A percentile compares a stretch with the other conserved stretches of the same genome.
phyloP scores from a whole-genome alignment of 2,888 invertebrate genomes.

The Drosophila planitibia region DNA sequence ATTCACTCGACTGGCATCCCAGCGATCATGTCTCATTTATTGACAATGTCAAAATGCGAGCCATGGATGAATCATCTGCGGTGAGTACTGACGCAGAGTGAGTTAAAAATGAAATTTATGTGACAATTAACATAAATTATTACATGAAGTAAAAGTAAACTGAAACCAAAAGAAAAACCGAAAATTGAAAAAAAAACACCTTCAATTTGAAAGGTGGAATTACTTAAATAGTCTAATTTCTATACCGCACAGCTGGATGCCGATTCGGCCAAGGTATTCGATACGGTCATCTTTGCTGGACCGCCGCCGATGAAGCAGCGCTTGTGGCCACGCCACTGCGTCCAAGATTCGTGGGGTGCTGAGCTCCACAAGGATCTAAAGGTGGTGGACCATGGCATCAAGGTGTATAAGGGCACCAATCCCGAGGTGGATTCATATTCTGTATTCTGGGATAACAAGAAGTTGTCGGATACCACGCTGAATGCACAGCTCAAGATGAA shows the following conservation, averaged over 20 bases:
- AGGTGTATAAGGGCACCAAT: constrained; percentile 96
- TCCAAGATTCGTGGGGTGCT: constrained; percentile 97
- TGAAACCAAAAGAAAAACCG: neutral
- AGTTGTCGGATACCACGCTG: constrained; percentile 93
- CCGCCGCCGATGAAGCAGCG: constrained; percentile 94
- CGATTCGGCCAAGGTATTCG: constrained; percentile 93
- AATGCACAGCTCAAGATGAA: constrained; percentile 92
- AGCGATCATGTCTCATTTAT: constrained; percentile 93
- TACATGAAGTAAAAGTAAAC: neutral
- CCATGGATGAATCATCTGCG: constrained; percentile 90
- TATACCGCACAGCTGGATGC: constrained; percentile 87
- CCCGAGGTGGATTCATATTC: constrained; percentile 98
- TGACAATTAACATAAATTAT: neutral
- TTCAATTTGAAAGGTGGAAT: too few relatives aligned
- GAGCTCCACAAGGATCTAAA: constrained; percentile 96
- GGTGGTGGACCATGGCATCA: constrained; percentile 90
- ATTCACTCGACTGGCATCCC: constrained; percentile 99
- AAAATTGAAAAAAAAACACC: neutral
- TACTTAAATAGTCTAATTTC: neutral
- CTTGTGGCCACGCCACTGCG: constrained; percentile 98
- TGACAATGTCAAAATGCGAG: constrained; percentile 93
- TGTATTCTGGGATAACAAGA: constrained; percentile 99
- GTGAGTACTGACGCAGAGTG: constrained; percentile 85
- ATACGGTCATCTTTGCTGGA: constrained; percentile 96
- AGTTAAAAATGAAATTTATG: neutral